Conservation (phyloP, 2,888 invertebrate genomes). For the Beris morrisii region DNA sequence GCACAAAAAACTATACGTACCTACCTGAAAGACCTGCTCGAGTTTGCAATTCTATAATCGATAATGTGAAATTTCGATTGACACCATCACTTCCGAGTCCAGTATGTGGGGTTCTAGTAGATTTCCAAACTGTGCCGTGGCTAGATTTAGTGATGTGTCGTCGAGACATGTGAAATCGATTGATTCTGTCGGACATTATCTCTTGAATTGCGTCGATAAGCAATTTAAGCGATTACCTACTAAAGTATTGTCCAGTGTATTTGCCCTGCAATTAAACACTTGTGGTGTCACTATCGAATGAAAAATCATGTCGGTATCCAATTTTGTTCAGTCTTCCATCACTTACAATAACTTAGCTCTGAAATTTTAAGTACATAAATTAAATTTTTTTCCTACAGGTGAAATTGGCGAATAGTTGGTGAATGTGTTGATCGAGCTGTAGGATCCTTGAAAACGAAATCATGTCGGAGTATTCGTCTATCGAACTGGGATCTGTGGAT, state of each 20-base stretch:
- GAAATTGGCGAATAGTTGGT: too few species aligned
- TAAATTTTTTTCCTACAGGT: too few species aligned
- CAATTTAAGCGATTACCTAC: neutral
- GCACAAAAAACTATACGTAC: too few species aligned
- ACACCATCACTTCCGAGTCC: neutral
- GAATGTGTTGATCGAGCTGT: neutral
- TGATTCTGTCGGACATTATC: neutral
- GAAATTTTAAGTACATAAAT: too few species aligned
- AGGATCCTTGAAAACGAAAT: constrained; percentile 4
- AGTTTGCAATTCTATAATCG: constrained; percentile 17
- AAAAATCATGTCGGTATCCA: neutral
- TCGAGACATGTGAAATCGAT: constrained; percentile 4
- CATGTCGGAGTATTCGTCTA: constrained; percentile 53
- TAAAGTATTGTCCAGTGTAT: neutral
- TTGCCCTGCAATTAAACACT: neutral
- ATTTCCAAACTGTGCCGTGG: neutral
- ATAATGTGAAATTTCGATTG: constrained; percentile 17
- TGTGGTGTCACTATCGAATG: neutral
- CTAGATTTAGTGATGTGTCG: constrained; percentile 6
- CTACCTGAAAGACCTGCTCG: neutral
- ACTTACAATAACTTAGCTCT: too few species aligned
- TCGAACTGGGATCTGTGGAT: constrained; percentile 54
- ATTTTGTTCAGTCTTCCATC: too few species aligned
- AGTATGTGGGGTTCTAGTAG: neutral
- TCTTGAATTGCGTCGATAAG: constrained; percentile 9